These are phyloP conservation scores for Trissonchulus sp. DNA, from an alignment of 2,888 invertebrate species.

Conservation along the genomic window DNA sequence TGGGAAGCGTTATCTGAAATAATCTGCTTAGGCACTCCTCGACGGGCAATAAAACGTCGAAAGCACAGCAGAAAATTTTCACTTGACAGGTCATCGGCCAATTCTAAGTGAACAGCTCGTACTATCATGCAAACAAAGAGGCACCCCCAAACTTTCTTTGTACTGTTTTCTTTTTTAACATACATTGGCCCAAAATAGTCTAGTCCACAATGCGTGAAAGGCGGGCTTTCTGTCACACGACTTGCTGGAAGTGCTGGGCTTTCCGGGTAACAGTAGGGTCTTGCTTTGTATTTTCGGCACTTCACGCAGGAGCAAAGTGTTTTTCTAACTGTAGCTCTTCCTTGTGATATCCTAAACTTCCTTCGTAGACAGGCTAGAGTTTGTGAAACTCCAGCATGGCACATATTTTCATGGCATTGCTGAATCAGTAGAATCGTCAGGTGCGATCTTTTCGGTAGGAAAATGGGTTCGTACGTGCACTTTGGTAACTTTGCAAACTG, in stretches of 20 bases:
- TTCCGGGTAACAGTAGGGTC: conserved; percentile 6
- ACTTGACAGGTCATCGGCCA: not conserved
- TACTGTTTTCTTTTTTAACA: conserved; percentile 8
- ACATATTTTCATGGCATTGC: conserved; percentile 12
- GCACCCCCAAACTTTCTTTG: conserved; percentile 17
- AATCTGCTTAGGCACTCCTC: conserved; percentile 9
- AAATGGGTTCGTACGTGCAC: not conserved
- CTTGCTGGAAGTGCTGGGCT: conserved; percentile 3
- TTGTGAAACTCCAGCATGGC: conserved; percentile 14
- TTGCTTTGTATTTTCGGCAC: not conserved
- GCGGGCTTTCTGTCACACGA: conserved; percentile 12
- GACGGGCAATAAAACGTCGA: conserved; percentile 19
- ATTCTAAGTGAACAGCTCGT: conserved; percentile 4
- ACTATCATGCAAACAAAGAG: conserved; percentile 8
- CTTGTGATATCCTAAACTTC: conserved; percentile 14
- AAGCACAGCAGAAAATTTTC: conserved; percentile 21
- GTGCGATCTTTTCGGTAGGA: conserved; percentile 21
- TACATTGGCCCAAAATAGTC: conserved; percentile 52
- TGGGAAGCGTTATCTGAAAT: conserved; percentile 16
- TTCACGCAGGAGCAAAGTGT: not conserved
- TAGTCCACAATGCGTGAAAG: conserved; percentile 42
- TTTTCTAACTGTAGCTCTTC: not conserved
- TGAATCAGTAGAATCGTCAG: conserved; percentile 10
- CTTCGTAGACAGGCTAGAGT: conserved; percentile 6
- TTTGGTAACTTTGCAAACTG: conserved; percentile 10